These are phyloP conservation scores for Platysteira castanea DNA, from an alignment of 2,113 vertebrate genomes.

Conservation along the genomic window DNA sequence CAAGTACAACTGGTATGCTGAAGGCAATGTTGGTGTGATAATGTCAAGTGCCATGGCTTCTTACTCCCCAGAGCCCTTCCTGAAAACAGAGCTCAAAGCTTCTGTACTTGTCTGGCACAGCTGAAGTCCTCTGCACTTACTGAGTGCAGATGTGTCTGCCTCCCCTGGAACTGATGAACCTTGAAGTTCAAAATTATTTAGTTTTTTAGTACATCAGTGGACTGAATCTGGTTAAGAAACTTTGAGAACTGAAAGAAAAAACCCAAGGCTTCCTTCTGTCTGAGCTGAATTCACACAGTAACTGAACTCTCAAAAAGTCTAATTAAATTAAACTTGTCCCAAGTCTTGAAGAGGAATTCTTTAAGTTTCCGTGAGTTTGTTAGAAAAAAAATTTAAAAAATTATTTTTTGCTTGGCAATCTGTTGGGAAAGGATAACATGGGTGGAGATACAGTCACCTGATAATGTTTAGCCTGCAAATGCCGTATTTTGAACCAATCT, in stretches of 20 bases:
- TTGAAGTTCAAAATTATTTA: background rate
- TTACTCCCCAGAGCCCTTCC: background rate
- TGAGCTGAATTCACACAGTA: background rate
- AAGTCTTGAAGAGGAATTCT: background rate
- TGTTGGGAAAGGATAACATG: background rate
- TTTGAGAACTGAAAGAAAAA: background rate
- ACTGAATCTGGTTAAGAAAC: background rate
- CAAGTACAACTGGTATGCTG: background rate
- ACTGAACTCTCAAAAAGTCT: background rate
- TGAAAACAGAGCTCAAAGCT: background rate
- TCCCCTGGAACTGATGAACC: background rate
- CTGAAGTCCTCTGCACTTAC: background rate
- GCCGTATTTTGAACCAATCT: background rate
- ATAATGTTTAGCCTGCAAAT: background rate
- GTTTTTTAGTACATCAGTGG: background rate
- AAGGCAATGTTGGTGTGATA: background rate
- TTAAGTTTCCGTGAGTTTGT: background rate
- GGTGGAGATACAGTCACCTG: background rate
- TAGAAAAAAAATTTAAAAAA: background rate
- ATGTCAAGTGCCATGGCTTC: background rate
- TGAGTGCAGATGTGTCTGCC: background rate
- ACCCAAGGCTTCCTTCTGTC: background rate
- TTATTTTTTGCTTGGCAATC: background rate
- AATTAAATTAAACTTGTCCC: background rate
- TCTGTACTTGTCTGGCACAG: background rate